Percentiles rank a stretch among this genome's conserved stretches.
phyloP scores from a whole-genome alignment of 2,888 invertebrate species.

The Melinaea menophilus region DNA sequence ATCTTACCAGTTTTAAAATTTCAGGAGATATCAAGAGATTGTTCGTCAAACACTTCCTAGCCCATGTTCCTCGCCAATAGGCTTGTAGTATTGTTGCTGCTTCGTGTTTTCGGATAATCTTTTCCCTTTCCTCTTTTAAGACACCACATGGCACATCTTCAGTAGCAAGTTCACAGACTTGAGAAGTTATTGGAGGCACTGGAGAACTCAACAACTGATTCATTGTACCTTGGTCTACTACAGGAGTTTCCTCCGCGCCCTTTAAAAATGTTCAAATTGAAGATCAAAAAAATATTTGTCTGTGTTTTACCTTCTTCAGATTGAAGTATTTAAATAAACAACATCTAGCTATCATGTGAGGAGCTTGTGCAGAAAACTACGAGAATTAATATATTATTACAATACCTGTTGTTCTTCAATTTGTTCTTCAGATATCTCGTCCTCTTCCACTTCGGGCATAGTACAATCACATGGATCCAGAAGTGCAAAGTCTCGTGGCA shows the following conservation, averaged over 20 bases:
- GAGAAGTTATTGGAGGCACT: constrained; percentile 39
- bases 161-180: constrained; percentile 57
- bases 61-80: constrained; percentile 61
- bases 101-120: constrained; percentile 50
- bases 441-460: too few relatives aligned
- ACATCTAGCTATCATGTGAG: too few relatives aligned
- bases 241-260: constrained; percentile 28
- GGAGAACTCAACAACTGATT: constrained; percentile 40
- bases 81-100: constrained; percentile 62
- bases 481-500: too few relatives aligned
- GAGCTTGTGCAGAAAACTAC: too few relatives aligned
- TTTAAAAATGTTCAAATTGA: constrained; percentile 8
- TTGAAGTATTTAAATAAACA: too few relatives aligned
- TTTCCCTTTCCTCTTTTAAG: constrained; percentile 55
- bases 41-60: constrained; percentile 48
- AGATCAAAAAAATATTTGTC: neutral
- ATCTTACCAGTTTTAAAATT: too few relatives aligned
- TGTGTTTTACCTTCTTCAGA: neutral
- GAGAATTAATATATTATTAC: too few relatives aligned
- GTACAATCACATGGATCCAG: too few relatives aligned
- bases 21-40: constrained; percentile 42
- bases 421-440: constrained; percentile 34
- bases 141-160: constrained; percentile 56
- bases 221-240: constrained; percentile 28
- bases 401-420: constrained; percentile 37